Evolutionary conservation across 2,888 invertebrate genomes (phyloP).

Genomic region (Oxytorus armatus): DNA sequence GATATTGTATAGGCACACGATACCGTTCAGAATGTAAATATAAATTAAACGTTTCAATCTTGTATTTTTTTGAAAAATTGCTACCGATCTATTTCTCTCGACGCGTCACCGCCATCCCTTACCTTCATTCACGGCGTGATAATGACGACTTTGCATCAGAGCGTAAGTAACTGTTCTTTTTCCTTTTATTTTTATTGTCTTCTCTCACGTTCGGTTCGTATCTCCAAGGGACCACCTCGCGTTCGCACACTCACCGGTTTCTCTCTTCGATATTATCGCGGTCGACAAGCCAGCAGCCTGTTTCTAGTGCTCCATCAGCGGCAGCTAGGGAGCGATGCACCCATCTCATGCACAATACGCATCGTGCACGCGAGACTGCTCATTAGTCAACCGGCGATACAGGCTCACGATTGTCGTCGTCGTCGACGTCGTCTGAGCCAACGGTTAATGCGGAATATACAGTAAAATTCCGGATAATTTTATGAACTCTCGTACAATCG

Average conservation of each 20-base stretch:
- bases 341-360: slow-evolving; percentile 56
- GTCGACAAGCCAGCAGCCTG: slow-evolving; percentile 31
- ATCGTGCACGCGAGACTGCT: slow-evolving; percentile 75
- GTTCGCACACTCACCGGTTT: slow-evolving; percentile 40
- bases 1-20: slow-evolving; percentile 40
- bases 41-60: slow-evolving; percentile 76
- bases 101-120: background rate
- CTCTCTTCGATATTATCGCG: slow-evolving; percentile 48
- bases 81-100: slow-evolving; percentile 25
- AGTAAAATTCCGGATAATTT: slow-evolving; percentile 22
- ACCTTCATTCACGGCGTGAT: slow-evolving; percentile 24
- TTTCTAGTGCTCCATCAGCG: slow-evolving; percentile 52
- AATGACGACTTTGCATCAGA: slow-evolving; percentile 71
- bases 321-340: no score
- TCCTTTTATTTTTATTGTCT: background rate
- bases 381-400: slow-evolving; percentile 82
- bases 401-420: slow-evolving; percentile 66
- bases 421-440: slow-evolving; percentile 25
- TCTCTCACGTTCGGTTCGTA: no score
- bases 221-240: no score
- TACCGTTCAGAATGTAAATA: slow-evolving; percentile 64
- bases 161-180: slow-evolving; percentile 74
- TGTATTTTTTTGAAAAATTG: slow-evolving; percentile 74
- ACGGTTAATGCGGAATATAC: slow-evolving; percentile 8
- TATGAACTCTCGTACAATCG: background rate